Evolutionary conservation across 23 tunicate genomes (phyloP), one percentile per base, ranked within the genome.

Genomic region (Diplosoma virens): DNA sequence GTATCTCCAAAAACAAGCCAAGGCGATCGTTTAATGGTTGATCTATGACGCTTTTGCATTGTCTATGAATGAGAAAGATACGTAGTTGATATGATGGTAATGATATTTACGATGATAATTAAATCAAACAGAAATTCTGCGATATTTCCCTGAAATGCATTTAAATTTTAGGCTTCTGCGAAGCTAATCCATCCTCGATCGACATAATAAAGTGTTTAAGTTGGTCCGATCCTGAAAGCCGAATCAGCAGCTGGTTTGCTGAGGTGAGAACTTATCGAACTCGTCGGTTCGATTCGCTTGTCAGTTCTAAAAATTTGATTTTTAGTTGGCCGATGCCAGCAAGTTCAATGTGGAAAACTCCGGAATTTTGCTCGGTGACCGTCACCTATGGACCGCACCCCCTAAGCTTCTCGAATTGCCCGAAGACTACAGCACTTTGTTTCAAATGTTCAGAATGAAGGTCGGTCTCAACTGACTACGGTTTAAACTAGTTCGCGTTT

Each of bases 361-460:
- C 7, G 37, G 25, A 25, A 2, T 20, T 3, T 34, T 68, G 30
- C 5, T 68, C 7, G n/a, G 30, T 30, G 53, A 37, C 9, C 61
- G 48, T 61, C 33, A 64, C 25, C 25, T 52, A 0, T 82, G 87
- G 87, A 18, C 2, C 24, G n/a, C 87, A 29, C 86, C n/a, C n/a
- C 83, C 59, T 4, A 72, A 81, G 59, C 46, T 89, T 18, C 36
- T 89, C 7, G 67, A 82, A 2, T 56, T 89, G 20, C 96, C 96
- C 1, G 61, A 82, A 2, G 84, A 89, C 32, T 89, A 89, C 75
- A 82, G 84, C 53, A 59, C 73, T 22, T 59, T 89, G 75, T 89
- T 89, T 48, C 79, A 68, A n/a, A 46, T 27, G 23, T 89, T 59
- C 75, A 70, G 88, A 71, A 35, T 83, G 29, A 67, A 11, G 52